Evolutionary conservation across 1,140 invertebrate genomes (phyloP), one percentile per base, ranked within the genome.

Genomic region (Drosophila bipectinata): DNA sequence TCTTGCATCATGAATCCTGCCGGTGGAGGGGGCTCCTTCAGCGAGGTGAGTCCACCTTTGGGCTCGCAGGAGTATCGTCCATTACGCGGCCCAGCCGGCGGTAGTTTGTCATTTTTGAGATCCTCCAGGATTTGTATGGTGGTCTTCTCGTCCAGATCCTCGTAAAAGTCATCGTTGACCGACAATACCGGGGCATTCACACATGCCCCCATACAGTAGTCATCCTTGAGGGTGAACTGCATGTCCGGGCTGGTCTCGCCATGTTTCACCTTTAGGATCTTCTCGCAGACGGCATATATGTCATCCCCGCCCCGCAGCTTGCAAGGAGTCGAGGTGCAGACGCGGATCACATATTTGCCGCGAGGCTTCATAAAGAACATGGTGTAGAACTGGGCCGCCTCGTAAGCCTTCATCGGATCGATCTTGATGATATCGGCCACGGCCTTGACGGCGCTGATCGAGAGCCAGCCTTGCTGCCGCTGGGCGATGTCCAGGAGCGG

Each of bases 401-500:
- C 55, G 49, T 48, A 83, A n/a, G 59, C 79, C n/a, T 45, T 37
- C 37, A 72, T 81, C 1, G 78, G 62, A 9, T 78, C 75, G 0
- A 83, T 24, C 18, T 75, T 57, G 0, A 83, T 32, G 24, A 58
- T 30, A 1, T 74, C 30, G 10, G 79, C 77, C 9, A 83, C 77
- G 1, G 57, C 26, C 2, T 54, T 7, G 0, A 83, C 61, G 30
- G 79, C 77, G 4, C 77, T 62, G 39, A 83, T 78, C 18, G 79
- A 72, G 9, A 83, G 51, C 79, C 79, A 83, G 7, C 79, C 79
- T 12, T 83, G 51, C 39, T 83, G 79, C 1, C 79, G 78, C 47
- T 83, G 77, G 1, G 79, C 79, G 21, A 83, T 32, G 28, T 83
- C 79, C n/a, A 83, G 21, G n/a, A 83, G 34, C 2, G 79, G 77